Conservation (phyloP, 2,113 vertebrate species). For the Podiceps cristatus region DNA sequence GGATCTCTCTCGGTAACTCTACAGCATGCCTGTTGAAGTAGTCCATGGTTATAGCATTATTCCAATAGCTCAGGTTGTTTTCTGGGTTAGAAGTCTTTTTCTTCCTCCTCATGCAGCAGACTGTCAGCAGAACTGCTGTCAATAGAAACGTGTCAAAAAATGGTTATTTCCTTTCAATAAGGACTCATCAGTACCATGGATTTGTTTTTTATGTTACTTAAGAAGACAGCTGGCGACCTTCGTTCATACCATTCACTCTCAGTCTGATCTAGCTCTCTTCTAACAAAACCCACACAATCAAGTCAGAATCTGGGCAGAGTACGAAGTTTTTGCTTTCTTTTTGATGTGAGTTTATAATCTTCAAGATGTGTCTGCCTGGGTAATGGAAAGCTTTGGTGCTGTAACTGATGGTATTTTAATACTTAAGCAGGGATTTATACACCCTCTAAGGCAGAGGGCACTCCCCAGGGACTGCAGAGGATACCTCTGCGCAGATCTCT, state of each 20-base stretch:
- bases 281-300: not conserved
- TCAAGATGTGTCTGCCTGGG: not conserved
- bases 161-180: not conserved
- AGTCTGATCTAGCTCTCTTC: not conserved
- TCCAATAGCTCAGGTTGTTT: slow-evolving; percentile 99
- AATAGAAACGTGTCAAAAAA: slow-evolving; percentile 12
- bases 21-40: slow-evolving; percentile 97
- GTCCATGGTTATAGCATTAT: slow-evolving; percentile 99
- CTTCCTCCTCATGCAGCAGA: slow-evolving; percentile 95
- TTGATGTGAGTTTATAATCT: not conserved
- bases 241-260: accelerated
- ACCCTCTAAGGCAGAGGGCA: not conserved
- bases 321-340: not conserved
- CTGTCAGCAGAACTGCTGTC: slow-evolving; percentile 92
- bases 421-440: not conserved
- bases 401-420: not conserved
- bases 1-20: slow-evolving; percentile 94
- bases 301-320: not conserved
- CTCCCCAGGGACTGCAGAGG: not conserved
- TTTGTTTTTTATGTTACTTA: not conserved
- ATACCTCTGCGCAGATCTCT: not conserved
- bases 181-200: not conserved
- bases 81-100: slow-evolving; percentile 94
- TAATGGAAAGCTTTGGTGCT: not conserved
- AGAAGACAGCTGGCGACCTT: not conserved